These are phyloP conservation scores for Neomicropteryx cornuta DNA, from an alignment of 1,140 invertebrate species.

Conservation along the genomic window DNA sequence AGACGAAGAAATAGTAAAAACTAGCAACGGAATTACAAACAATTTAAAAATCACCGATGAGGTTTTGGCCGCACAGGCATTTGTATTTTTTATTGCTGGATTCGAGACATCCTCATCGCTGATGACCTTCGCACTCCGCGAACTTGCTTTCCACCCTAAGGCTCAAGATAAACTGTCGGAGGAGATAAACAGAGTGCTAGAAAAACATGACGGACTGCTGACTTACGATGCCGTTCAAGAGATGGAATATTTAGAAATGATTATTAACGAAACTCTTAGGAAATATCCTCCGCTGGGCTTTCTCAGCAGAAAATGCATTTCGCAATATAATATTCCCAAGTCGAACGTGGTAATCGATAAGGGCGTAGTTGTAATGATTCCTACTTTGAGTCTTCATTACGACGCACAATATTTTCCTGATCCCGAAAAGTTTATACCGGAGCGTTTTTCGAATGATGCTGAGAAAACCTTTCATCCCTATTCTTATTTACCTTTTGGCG, in stretches of 20 bases:
- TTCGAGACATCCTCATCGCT: slow-evolving; percentile 31
- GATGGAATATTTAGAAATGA: slow-evolving; percentile 38
- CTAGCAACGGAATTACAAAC: not conserved
- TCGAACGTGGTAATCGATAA: slow-evolving; percentile 27
- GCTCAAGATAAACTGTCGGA: slow-evolving; percentile 29
- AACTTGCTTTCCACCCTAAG: slow-evolving; percentile 26
- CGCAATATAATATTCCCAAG: slow-evolving; percentile 30
- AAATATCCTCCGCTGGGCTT: slow-evolving; percentile 38
- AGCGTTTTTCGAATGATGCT: slow-evolving; percentile 39
- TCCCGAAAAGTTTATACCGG: slow-evolving; percentile 55
- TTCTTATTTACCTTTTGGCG: too few relatives aligned
- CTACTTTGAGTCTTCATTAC: slow-evolving; percentile 35
- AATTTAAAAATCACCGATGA: slow-evolving; percentile 6
- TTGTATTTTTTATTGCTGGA: slow-evolving; percentile 38
- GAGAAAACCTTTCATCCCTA: too few relatives aligned
- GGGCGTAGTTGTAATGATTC: slow-evolving; percentile 34
- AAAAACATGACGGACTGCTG: slow-evolving; percentile 28
- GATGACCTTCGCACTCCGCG: slow-evolving; percentile 29
- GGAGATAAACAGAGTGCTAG: slow-evolving; percentile 29
- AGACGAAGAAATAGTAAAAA: slow-evolving; percentile 20
- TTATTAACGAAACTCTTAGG: slow-evolving; percentile 30
- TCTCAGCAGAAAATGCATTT: slow-evolving; percentile 29
- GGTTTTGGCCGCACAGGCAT: slow-evolving; percentile 29
- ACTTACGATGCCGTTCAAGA: slow-evolving; percentile 42
- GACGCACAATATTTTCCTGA: slow-evolving; percentile 51